Percentiles rank a stretch among this genome's conserved stretches.
Evolutionary conservation across 2,888 invertebrate species (phyloP).

Genomic region (Tiphia femorata): DNA sequence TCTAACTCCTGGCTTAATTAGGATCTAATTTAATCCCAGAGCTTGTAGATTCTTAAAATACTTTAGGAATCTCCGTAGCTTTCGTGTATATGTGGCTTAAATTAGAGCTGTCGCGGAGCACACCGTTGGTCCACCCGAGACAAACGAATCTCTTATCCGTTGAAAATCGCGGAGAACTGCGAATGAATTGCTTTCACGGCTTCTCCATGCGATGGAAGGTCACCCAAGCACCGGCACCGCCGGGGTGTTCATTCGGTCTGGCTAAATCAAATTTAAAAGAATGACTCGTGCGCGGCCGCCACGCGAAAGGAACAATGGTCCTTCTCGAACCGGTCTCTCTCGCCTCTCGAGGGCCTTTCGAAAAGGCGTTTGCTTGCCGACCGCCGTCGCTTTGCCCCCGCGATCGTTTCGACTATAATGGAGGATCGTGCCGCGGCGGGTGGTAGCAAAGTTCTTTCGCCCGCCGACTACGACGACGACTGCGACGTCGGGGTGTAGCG

Average conservation of each 20-base stretch:
- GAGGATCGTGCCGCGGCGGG: conserved; percentile 52
- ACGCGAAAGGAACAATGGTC: conserved; percentile 58
- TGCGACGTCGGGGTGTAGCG: conserved; percentile 43
- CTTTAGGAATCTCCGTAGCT: too few relatives aligned
- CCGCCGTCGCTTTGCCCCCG: conserved; percentile 53
- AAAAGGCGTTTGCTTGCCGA: conserved; percentile 58
- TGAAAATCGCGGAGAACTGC: not conserved
- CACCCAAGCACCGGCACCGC: conserved; percentile 1
- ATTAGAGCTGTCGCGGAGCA: too few relatives aligned
- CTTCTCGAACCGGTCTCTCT: conserved; percentile 57
- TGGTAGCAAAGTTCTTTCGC: conserved; percentile 38
- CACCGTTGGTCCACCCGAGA: too few relatives aligned
- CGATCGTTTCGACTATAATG: conserved; percentile 46
- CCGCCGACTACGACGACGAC: too few relatives aligned
- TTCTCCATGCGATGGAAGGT: not conserved
- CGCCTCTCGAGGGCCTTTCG: conserved; percentile 59
- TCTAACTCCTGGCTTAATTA: too few relatives aligned
- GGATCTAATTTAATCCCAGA: too few relatives aligned
- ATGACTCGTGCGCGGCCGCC: conserved; percentile 64
- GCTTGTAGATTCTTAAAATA: too few relatives aligned
- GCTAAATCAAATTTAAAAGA: conserved; percentile 66
- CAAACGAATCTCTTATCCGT: too few relatives aligned
- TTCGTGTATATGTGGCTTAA: too few relatives aligned
- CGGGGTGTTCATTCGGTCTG: conserved; percentile 10
- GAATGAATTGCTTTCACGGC: not conserved